Evolutionary conservation across 1,140 invertebrate genomes (phyloP), one percentile per base, ranked within the genome.

Genomic region (Solenopsis fugax): DNA sequence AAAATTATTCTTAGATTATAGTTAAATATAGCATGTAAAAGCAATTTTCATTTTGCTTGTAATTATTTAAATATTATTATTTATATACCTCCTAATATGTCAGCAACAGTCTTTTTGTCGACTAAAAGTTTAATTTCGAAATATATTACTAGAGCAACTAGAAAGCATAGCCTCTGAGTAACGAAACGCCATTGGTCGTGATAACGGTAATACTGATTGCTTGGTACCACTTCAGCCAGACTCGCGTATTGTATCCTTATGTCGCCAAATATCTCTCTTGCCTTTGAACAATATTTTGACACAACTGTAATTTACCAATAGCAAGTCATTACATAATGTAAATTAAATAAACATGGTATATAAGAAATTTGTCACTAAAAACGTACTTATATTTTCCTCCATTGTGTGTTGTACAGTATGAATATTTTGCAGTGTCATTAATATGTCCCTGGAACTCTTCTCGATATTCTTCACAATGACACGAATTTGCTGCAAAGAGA

Each of bases 141-240:
- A 95, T 98, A 99, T 58, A 98, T 95, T 45, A 97, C 96, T 64
- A 98, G 95, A 12, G 98, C 97, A 84, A 97, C 96, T 9, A 98
- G 93, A 92, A 97, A 98, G 77, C 97, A 97, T 69, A 98, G 95
- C 65, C 97, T 96, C 92, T 99, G 98, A 0, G 97, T 98, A 86
- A 97, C 97, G 93, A 96, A 97, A 62, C 97, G 96, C 98, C 98
- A 99, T 86, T 98, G 97, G 91, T 99, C 98, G 92, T 98, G 97
- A 92, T 94, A 96, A 91, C 98, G 97, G 93, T 98, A 98, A 95
- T 97, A 98, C 88, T 98, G 97, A 85, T 96, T 96, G 37, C 88
- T 76, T 9, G 97, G 97, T 73, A 98, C 95, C 69, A 97, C 94
- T 56, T 91, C 81, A 37, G 96, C 94, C 48, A 98, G 92, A 87